These are phyloP conservation scores for Mirounga angustirostris DNA, from an alignment of 2,113 vertebrate species.

Conservation along the genomic window DNA sequence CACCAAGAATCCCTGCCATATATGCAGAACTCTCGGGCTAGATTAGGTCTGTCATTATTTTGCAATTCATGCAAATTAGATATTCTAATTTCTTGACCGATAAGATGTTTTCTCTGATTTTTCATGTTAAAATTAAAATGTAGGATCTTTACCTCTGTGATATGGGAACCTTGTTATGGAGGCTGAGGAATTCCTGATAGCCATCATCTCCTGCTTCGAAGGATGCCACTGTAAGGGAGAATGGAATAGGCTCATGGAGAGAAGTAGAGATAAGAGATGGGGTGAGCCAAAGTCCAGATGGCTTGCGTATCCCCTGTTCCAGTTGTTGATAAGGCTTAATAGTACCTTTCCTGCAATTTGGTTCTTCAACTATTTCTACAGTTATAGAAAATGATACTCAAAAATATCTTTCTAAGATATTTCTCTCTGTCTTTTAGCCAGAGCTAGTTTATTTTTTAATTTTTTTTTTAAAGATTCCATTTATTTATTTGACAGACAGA, in stretches of 20 bases:
- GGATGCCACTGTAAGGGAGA: background rate
- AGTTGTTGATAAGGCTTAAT: background rate
- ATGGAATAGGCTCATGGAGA: background rate
- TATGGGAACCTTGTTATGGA: background rate
- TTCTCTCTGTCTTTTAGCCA: background rate
- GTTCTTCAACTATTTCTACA: background rate
- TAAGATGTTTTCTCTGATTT: background rate
- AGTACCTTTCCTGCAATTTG: background rate
- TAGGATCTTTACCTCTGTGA: background rate
- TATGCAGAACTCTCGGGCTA: background rate
- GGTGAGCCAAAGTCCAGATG: background rate
- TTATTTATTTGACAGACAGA: too few relatives aligned
- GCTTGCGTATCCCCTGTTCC: background rate
- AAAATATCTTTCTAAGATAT: background rate
- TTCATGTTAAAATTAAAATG: slow-evolving; percentile 20
- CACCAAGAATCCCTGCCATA: background rate
- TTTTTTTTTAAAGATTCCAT: too few relatives aligned
- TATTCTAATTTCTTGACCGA: slow-evolving; percentile 17
- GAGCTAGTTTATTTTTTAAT: background rate
- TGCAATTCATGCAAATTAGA: background rate
- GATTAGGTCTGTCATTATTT: background rate
- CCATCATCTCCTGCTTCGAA: background rate
- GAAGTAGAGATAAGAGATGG: background rate
- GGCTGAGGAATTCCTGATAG: background rate
- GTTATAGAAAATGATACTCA: background rate